Evolutionary conservation across 2,113 vertebrate genomes (phyloP), one percentile per base, ranked within the genome.

Genomic region (Sebastes fasciatus): DNA sequence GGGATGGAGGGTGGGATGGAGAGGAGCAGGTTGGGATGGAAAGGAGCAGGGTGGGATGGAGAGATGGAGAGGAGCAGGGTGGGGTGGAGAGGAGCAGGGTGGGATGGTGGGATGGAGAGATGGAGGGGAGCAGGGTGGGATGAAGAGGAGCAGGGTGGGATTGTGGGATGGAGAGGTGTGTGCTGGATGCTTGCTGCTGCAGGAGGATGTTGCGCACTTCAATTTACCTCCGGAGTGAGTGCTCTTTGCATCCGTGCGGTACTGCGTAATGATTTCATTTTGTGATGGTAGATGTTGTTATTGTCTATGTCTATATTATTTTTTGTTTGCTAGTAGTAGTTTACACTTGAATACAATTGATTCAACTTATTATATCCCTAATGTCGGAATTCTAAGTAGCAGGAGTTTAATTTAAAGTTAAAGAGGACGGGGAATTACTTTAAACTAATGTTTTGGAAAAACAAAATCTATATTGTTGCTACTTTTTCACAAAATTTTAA

Each of bases 191-290:
- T 49, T 88, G 77, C 82, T 88, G 77, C 82, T 88, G 93, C 88
- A 77, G 77, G 81, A 88, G 89, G 88, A 80, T 94, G 93, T 95
- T 95, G 95, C 95, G 95, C 94, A 96, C 91, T 95, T 95, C 66
- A 52, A 89, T 95, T 95, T 94, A 85, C 84, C 90, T 77, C 74
- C 40, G 71, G 68, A 89, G 77, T 83, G 75, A 84, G 76, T 74
- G 82, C 51, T 76, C 69, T 11, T 57, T 63, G 79, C 80, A 82
- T 77, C 85, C 85, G 80, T 80, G 86, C 66, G 70, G 52, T 74
- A 70, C 85, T 85, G 90, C 80, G 80, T 74, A 67, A 46, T 26
- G 13, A 51, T 46, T 66, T 73, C 0, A 54, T 67, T 57, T n/a
- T 34, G 34, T 34, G 34, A 17, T 64, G 40, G 43, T 57, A 73